Evolutionary conservation across 2,797 vertebrate species (phyloP).

Genomic region (Galago senegalensis): DNA sequence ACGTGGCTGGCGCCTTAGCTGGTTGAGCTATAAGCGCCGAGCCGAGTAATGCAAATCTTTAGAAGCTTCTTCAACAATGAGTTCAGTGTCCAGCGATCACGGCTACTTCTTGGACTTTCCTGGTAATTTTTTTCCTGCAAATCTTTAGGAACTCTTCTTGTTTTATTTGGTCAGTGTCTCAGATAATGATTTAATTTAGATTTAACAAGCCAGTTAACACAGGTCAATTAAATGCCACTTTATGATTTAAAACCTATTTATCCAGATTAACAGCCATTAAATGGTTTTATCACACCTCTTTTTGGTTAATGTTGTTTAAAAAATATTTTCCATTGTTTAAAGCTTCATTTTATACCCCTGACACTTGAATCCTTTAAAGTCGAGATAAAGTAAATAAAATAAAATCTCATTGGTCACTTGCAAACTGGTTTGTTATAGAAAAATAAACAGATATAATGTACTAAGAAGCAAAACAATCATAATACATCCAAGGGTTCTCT

Average conservation of each 20-base stretch:
- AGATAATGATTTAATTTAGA: conserved; percentile 87
- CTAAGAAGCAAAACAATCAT: neutral
- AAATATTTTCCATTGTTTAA: conserved; percentile 78
- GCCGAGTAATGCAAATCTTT: neutral
- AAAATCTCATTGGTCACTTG: neutral
- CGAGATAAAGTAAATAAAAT: neutral
- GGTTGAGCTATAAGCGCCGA: no score
- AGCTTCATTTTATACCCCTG: neutral
- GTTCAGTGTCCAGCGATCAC: neutral
- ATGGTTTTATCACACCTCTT: conserved; percentile 76
- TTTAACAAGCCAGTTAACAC: conserved; percentile 86
- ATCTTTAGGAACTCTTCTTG: neutral
- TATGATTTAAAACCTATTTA: conserved; percentile 88
- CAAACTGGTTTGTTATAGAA: conserved; percentile 12
- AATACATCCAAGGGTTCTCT: neutral
- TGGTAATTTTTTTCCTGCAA: neutral
- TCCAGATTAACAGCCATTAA: conserved; percentile 87
- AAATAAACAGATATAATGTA: neutral
- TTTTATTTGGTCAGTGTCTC: conserved; percentile 61
- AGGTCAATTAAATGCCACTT: conserved; percentile 88
- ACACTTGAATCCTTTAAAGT: conserved; percentile 61
- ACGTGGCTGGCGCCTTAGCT: no score
- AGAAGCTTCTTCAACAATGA: neutral
- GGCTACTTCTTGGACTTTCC: conserved; percentile 7
- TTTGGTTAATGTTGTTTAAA: conserved; percentile 79